These are phyloP conservation scores for Drosophila rellima DNA, from an alignment of 2,888 invertebrate species.

Conservation along the genomic window DNA sequence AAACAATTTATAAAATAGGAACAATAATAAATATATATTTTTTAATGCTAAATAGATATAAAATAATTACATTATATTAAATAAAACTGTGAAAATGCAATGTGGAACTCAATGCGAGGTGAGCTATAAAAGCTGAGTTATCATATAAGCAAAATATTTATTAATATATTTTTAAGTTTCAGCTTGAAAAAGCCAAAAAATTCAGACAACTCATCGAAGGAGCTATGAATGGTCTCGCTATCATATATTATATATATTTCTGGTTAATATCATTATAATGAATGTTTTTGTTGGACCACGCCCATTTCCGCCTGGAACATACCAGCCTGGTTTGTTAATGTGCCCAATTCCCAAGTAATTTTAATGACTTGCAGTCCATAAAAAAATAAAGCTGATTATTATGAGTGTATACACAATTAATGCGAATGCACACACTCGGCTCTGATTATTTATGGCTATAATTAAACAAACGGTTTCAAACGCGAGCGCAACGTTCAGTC, in stretches of 20 bases:
- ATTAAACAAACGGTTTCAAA: slow-evolving; percentile 70
- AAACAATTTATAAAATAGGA: no score
- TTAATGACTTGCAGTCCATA: slow-evolving; percentile 64
- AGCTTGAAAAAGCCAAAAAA: not conserved
- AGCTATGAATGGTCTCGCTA: not conserved
- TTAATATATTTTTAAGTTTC: not conserved
- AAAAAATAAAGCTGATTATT: slow-evolving; percentile 58
- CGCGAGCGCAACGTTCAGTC: slow-evolving; percentile 45
- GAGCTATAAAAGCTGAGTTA: not conserved
- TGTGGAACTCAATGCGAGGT: not conserved
- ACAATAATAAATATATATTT: no score
- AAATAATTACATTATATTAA: no score
- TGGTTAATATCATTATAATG: not conserved
- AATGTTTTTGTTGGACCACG: slow-evolving; percentile 26
- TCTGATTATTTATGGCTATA: slow-evolving; percentile 77
- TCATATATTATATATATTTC: not conserved
- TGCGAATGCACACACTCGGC: slow-evolving; percentile 64
- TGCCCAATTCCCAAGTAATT: slow-evolving; percentile 51
- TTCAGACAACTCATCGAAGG: not conserved
- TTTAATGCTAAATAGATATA: no score
- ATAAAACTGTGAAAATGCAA: no score
- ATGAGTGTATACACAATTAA: slow-evolving; percentile 65
- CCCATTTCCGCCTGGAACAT: slow-evolving; percentile 42
- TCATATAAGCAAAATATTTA: not conserved
- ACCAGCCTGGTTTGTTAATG: slow-evolving; percentile 32